Base-by-base conservation (phyloP, 2,888 invertebrate species). In the Cheilosia urbana region DNA sequence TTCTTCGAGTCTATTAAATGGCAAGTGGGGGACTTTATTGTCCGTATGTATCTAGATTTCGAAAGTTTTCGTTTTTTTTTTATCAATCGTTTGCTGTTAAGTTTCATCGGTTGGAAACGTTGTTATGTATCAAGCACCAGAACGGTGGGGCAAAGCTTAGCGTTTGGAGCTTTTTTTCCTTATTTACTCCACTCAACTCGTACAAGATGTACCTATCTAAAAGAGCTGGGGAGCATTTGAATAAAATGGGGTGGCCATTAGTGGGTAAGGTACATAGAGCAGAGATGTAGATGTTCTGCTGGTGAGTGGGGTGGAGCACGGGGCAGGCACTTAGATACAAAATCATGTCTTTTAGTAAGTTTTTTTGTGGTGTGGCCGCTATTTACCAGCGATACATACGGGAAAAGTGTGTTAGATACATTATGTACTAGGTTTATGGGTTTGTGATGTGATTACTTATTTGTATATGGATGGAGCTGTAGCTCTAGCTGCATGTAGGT, bases 371-470 rank as follows among this genome's bases (percentile, higher is more conserved):
- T 85, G 84, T 60, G 71, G 68, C 58, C 30, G 30, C 30, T 40
- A 78, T 78, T 27, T 62, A 51, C 37, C 37, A 45, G 4, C 4
- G 13, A 37, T 68, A 79, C 24, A 62, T 69, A 51, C 57, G 76
- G 69, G 76, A 85, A 85, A 85, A 85, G 81, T 85, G 81, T 85
- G 85, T 85, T 85, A 85, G 85, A 85, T 81, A 85, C 63, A 85
- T 85, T 77, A 85, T 85, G 72, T 85, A 71, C 34, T 81, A 71
- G 81, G 76, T 85, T 85, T 85, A 85, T 85, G 77, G 85, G 85
- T 85, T 85, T 85, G 71, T 85, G 76, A 85, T 85, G 85, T 81
- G 85, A 81, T 85, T 81, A 85, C 81, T 85, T 85, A 85, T 77
- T 66, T 80, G 71, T 45, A 53, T 53, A 58, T 71, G 65, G 73